Evolutionary conservation across 35 echinoderm and acorn worm species (phyloP), one percentile per base, ranked within the genome.

Genomic region (Strongylocentrotus purpuratus): DNA sequence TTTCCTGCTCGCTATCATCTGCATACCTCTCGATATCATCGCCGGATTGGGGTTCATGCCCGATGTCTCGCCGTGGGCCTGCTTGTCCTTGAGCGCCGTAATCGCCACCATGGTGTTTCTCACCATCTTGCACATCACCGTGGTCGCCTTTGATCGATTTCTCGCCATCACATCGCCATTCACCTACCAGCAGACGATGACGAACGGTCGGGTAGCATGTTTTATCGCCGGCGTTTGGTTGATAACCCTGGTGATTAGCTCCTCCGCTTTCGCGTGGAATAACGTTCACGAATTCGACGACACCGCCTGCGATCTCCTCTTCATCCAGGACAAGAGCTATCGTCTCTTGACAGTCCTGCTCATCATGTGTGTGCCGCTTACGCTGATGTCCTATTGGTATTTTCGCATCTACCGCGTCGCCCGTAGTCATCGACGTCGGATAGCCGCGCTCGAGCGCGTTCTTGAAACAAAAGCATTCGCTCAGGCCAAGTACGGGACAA

Each of bases 91-190:
- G 22, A 95, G 87, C 91, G 85, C 88, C 61, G 31, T 96, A 25
- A 60, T 95, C 31, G 94, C 32, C 4, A 91, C 55, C 13, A 95
- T 97, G 94, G 78, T 92, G 11, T 88, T 59, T 4, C 65, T 94
- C 17, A 86, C 94, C 28, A 45, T 94, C 47, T 58, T 97, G 32
- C 96, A 97, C 52, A 92, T 97, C 41, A 85, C 91, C 4, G 91
- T 94, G 18, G 95, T 97, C 31, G 96, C 96, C 15, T 97, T 94
- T 33, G 96, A 97, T 71, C 33, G 96, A 15, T 97, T 94, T 91
- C 86, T 95, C 1, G 96, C 96, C 11, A 97, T 95, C 31, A 95
- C 55, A 20, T 85, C 92, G 33, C 96, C 96, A n/a, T 94, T 97
- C 17, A 55, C 91, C 0, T 95, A 97, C 22, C 59, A 48, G 7